Evolutionary conservation across 2,888 invertebrate genomes (phyloP), one percentile per base, ranked within the genome.

Genomic region (Eurytoma californica): DNA sequence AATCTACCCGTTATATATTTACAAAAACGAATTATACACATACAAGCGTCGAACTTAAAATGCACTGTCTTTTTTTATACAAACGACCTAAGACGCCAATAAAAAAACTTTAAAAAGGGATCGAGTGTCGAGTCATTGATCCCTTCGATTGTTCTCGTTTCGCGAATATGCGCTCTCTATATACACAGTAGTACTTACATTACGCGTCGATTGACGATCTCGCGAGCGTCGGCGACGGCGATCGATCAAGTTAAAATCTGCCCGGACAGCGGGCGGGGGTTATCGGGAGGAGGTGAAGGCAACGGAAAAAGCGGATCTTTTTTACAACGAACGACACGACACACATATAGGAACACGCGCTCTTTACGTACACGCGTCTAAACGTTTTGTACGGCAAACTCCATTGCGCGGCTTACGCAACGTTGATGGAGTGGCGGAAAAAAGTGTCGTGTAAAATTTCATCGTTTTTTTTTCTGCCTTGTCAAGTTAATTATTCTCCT

Each of bases 141-240:
- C 63, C 76, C 53, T 76, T 63, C 63, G 76, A 57, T 69, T 69
- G 61, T 76, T 76, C 76, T 55, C 55, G 47, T 69, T 76, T 57
- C 63, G 51, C 39, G 69, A 51, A 69, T 63, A 53, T 18, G 5
- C 28, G 60, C 39, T 49, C n/a, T 49, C 49, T 49, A 58, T 57
- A 58, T 49, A 74, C 16, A 57, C 58, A 14, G 28, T 16, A 12
- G 49, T 28, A 66, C 18, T 51, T 65, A 24, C 7, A 20, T 39
- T 39, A 49, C 39, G 55, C 61, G 53, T 39, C 20, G 30, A 63
- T n/a, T n/a, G 39, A 63, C 30, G 63, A 63, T 63, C 2, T 4
- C n/a, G 39, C 63, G 30, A 28, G 28, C 30, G 53, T 14, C 60
- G 30, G 39, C 49, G 67, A 61, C 68, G 51, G 49, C 61, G 51